Evolutionary conservation across 2,113 vertebrate genomes (phyloP).

Genomic region (Petrocephalus zakoni): DNA sequence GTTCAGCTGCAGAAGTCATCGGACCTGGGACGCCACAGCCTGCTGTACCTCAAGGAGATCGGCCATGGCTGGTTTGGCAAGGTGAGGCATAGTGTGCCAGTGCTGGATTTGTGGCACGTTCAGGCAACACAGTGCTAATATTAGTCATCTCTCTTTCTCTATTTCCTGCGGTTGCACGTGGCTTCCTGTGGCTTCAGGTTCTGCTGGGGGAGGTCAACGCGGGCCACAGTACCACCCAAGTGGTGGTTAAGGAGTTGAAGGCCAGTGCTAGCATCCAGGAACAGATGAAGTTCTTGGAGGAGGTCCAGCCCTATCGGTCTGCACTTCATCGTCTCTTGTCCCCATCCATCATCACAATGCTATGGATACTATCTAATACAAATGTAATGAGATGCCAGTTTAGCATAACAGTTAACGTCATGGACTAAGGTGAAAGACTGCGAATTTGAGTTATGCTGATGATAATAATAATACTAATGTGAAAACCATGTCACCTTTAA

Average conservation of each 20-base stretch:
- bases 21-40: conserved; percentile 84
- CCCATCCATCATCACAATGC: not conserved
- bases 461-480: no score
- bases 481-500: not conserved
- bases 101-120: not conserved
- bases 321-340: not conserved
- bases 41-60: conserved; percentile 92
- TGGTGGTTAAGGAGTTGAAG: conserved; percentile 93
- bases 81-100: conserved; percentile 54
- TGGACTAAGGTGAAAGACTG: not conserved
- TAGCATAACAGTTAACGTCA: not conserved
- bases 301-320: conserved; percentile 86
- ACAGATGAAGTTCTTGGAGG: conserved; percentile 91
- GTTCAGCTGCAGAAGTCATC: conserved; percentile 86
- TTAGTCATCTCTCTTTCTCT: not conserved
- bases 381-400: not conserved
- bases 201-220: conserved; percentile 86
- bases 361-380: not conserved
- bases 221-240: conserved; percentile 78
- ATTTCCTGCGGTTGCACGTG: not conserved
- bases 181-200: conserved; percentile 61
- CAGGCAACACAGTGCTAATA: not conserved
- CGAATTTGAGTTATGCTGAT: not conserved
- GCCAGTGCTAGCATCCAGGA: conserved; percentile 86
- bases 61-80: conserved; percentile 95